Percentiles rank a stretch among this genome's conserved stretches.
phyloP scores from a whole-genome alignment of 2,888 invertebrate species.

The Meloe dianella region DNA sequence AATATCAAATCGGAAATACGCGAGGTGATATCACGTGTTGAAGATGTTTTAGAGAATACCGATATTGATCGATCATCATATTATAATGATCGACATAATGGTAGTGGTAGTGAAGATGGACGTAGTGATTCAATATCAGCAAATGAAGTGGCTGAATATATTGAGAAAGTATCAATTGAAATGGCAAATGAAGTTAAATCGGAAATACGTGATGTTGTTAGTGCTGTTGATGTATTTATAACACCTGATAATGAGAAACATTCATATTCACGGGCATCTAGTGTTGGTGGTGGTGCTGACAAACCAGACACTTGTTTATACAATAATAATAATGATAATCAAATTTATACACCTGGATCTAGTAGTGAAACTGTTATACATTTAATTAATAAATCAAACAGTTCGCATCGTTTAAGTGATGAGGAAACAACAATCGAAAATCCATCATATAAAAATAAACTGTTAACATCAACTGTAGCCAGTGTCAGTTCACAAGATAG shows the following conservation, averaged over 20 bases:
- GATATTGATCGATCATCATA: slow-evolving; percentile 63
- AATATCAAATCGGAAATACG: slow-evolving; percentile 83
- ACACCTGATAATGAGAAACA: slow-evolving; percentile 54
- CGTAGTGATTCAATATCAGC: slow-evolving; percentile 75
- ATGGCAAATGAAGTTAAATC: slow-evolving; percentile 82
- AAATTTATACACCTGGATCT: slow-evolving; percentile 52
- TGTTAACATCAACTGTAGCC: slow-evolving; percentile 71
- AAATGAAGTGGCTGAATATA: slow-evolving; percentile 76
- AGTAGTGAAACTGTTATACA: slow-evolving; percentile 54
- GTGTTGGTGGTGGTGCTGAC: slow-evolving; percentile 39
- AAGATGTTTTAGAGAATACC: slow-evolving; percentile 76
- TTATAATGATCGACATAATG: slow-evolving; percentile 52
- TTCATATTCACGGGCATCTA: slow-evolving; percentile 44
- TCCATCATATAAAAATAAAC: slow-evolving; percentile 61
- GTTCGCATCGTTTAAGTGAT: slow-evolving; percentile 66
- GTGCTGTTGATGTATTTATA: slow-evolving; percentile 70
- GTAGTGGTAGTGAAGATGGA: slow-evolving; percentile 67
- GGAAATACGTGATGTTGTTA: slow-evolving; percentile 76
- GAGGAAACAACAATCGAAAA: slow-evolving; percentile 60
- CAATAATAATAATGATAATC: slow-evolving; percentile 45
- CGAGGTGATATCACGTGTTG: slow-evolving; percentile 80
- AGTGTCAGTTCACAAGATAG: slow-evolving; percentile 79
- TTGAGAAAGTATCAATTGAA: slow-evolving; percentile 78
- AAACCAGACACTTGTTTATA: no score
- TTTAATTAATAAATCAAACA: slow-evolving; percentile 62